These are phyloP conservation scores for Cyanoramphus novaezelandiae DNA, from an alignment of 2,113 vertebrate genomes.

Conservation along the genomic window DNA sequence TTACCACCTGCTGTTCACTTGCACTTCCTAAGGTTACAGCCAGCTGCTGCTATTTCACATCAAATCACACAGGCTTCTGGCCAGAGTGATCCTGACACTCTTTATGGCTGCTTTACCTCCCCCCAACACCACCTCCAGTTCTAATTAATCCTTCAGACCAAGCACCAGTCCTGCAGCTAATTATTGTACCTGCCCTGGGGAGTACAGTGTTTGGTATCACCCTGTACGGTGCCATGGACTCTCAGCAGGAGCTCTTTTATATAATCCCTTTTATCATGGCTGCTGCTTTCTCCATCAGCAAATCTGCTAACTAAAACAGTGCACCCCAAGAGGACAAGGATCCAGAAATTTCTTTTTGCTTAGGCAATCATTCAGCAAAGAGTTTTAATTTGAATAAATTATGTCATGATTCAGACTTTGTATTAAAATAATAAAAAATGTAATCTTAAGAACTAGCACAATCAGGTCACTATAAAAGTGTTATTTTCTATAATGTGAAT, in stretches of 20 bases:
- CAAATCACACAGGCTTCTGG: slow-evolving; percentile 30
- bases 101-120: slow-evolving; percentile 26
- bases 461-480: background rate
- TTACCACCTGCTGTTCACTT: slow-evolving; percentile 65
- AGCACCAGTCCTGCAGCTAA: slow-evolving; percentile 48
- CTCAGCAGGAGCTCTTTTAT: slow-evolving; percentile 8
- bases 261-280: slow-evolving; percentile 36
- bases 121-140: slow-evolving; percentile 22
- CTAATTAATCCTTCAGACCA: slow-evolving; percentile 53
- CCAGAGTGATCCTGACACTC: slow-evolving; percentile 51
- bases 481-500: background rate
- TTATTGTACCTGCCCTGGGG: slow-evolving; percentile 48
- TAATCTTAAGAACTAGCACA: background rate
- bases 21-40: slow-evolving; percentile 65
- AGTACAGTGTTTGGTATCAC: slow-evolving; percentile 34
- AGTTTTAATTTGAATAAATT: background rate
- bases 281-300: slow-evolving; percentile 54
- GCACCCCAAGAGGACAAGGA: background rate
- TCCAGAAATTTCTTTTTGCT: background rate
- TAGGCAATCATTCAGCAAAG: background rate
- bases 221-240: background rate
- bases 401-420: background rate
- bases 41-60: slow-evolving; percentile 67
- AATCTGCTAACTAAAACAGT: slow-evolving; percentile 2
- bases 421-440: background rate